Evolutionary conservation across 2,888 invertebrate genomes (phyloP), one percentile per base, ranked within the genome.

Genomic region (Eupeodes luniger): DNA sequence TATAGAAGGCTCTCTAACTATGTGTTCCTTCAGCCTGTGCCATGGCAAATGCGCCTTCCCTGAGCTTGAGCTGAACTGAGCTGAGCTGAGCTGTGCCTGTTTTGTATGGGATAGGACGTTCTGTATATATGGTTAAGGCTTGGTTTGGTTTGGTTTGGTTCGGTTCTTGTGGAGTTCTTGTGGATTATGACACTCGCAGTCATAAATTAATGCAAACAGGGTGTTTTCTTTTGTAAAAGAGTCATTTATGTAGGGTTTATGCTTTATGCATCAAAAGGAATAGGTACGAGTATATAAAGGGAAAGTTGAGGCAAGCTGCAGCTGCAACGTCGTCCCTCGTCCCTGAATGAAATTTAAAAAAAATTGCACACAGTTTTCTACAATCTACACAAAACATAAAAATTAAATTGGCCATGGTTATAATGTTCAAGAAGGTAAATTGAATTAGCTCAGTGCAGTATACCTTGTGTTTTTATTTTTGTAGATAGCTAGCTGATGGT

Each of bases 191-290:
- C 81, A 81, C 88, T 84, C 77, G 77, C 77, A 81, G 84, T 84
- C 80, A 81, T 85, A 85, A 88, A 88, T 88, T 85, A 85, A 84
- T 85, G 88, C 81, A 88, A 85, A 84, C 88, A 88, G 67, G 81
- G 75, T 75, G 81, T 80, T 81, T 80, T 69, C 74, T 64, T 81
- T 88, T 78, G 72, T 81, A 64, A 77, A 72, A 62, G 36, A 76
- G 69, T 74, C 77, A 81, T 75, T 81, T 67, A 67, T 53, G 62
- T 49, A 49, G 61, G 74, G 74, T 74, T 88, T 57, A 88, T 84
- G 81, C 70, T 74, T 74, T 77, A 74, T 81, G 69, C 55, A 72
- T 80, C 74, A 81, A 76, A 86, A 53, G 55, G 55, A 72, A 80
- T 72, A 40, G 40, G 40, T 40, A 7, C 40, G 40, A 7, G 9